phyloP scores from a whole-genome alignment of 1,140 invertebrate genomes.

The Diorhabda sublineata region DNA sequence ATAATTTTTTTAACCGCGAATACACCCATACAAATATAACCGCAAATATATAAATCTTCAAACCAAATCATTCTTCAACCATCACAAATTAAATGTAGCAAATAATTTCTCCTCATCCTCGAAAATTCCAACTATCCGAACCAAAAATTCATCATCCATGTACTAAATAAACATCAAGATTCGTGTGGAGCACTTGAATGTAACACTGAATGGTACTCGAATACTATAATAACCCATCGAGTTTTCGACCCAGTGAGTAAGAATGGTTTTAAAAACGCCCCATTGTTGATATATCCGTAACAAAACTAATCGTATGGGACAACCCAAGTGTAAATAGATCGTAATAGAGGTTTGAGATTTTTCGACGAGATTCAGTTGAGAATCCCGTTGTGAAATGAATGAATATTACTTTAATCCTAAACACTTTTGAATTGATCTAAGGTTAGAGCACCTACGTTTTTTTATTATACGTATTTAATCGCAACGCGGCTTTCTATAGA shows the following conservation, averaged over 20 bases:
- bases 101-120: not conserved
- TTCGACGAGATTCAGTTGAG: constrained; percentile 19
- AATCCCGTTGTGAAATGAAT: constrained; percentile 19
- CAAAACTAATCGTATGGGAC: constrained; percentile 36
- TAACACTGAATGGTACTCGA: constrained; percentile 11
- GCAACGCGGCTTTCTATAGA: too few species aligned
- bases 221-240: constrained; percentile 17
- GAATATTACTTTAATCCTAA: constrained; percentile 29
- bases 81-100: constrained; percentile 11
- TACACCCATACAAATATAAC: constrained; percentile 6
- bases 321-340: constrained; percentile 34
- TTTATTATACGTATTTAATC: not conserved
- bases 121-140: not conserved
- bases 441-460: constrained; percentile 24
- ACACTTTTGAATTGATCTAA: constrained; percentile 30
- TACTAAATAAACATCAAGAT: not conserved
- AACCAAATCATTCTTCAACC: not conserved
- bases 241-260: constrained; percentile 20
- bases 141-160: not conserved
- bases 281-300: constrained; percentile 35
- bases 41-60: constrained; percentile 7
- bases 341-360: constrained; percentile 29
- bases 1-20: not conserved
- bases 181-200: not conserved
- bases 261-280: constrained; percentile 28